These are phyloP conservation scores for Cassiopea xamachana DNA, from an alignment of 30 jellyfish, hydroid and myxozoan species.

Conservation along the genomic window DNA sequence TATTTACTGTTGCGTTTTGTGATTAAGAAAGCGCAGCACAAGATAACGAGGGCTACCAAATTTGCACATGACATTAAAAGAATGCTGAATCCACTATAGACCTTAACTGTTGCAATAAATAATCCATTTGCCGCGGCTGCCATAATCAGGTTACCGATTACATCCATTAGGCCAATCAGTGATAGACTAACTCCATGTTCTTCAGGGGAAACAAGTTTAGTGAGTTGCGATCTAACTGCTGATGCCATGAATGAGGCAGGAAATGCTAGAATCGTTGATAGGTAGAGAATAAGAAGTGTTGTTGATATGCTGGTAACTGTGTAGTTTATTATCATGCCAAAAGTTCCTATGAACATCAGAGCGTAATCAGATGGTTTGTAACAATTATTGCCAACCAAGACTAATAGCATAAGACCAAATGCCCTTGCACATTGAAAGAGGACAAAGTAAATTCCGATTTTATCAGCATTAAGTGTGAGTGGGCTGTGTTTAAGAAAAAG, in stretches of 20 bases:
- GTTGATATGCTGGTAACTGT: background rate
- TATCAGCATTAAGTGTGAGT: slow-evolving; percentile 24
- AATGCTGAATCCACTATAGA: background rate
- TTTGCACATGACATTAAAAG: background rate
- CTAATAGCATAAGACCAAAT: slow-evolving; percentile 25
- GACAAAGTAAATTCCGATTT: slow-evolving; percentile 34
- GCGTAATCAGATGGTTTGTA: slow-evolving; percentile 33
- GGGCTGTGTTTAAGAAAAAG: slow-evolving; percentile 61
- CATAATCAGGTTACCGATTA: background rate
- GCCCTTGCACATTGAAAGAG: slow-evolving; percentile 41
- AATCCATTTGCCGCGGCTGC: background rate
- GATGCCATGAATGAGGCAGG: background rate
- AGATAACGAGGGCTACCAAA: background rate
- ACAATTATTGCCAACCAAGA: slow-evolving; percentile 4
- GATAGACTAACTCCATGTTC: background rate
- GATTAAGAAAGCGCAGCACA: background rate
- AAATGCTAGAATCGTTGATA: background rate
- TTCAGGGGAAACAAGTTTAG: background rate
- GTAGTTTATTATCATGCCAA: background rate
- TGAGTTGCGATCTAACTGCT: background rate
- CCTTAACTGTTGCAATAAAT: background rate
- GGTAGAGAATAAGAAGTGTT: background rate
- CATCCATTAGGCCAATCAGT: background rate
- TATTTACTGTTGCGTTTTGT: background rate
- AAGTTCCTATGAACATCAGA: background rate